Percentiles rank a stretch among this genome's conserved stretches.
These are phyloP conservation scores for Tylochromis polylepis DNA, from an alignment of 2,113 vertebrate genomes.

Conservation along the genomic window DNA sequence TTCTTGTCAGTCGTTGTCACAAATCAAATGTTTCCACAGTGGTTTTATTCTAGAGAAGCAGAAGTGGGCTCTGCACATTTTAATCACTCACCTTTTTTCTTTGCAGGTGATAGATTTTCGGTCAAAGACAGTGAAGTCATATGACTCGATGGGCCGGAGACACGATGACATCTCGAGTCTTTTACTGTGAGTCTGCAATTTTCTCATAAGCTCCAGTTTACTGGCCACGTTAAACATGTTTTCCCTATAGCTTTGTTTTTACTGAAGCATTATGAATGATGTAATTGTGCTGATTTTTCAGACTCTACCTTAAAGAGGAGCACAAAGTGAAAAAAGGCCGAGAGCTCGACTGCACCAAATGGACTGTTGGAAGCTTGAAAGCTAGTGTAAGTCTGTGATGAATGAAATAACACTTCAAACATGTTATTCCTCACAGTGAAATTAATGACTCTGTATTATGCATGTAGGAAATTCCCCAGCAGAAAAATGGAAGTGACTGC, in stretches of 20 bases:
- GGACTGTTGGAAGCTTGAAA: constrained; percentile 80
- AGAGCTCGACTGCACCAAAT: constrained; percentile 80
- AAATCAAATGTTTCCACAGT: background rate
- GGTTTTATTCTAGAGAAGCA: background rate
- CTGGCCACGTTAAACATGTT: background rate
- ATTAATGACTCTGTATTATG: background rate
- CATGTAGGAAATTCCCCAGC: constrained; percentile 88
- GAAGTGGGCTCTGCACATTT: background rate
- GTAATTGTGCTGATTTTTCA: constrained; percentile 41
- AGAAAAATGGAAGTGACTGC: constrained; percentile 87
- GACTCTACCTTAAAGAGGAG: constrained; percentile 86
- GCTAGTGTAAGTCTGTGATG: constrained; percentile 62
- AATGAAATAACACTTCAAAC: background rate
- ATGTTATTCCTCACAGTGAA: background rate
- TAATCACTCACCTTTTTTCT: background rate
- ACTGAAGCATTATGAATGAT: background rate
- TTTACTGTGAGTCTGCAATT: constrained; percentile 80
- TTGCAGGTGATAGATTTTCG: constrained; percentile 83
- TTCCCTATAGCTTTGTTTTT: background rate
- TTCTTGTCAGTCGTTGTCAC: background rate
- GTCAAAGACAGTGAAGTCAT: constrained; percentile 78
- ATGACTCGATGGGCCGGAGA: constrained; percentile 85
- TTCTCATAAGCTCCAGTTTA: background rate
- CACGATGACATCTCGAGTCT: constrained; percentile 80
- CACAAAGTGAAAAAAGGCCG: constrained; percentile 80